These are phyloP conservation scores for Thalassoma bifasciatum DNA, from an alignment of 2,113 vertebrate genomes.

Conservation along the genomic window DNA sequence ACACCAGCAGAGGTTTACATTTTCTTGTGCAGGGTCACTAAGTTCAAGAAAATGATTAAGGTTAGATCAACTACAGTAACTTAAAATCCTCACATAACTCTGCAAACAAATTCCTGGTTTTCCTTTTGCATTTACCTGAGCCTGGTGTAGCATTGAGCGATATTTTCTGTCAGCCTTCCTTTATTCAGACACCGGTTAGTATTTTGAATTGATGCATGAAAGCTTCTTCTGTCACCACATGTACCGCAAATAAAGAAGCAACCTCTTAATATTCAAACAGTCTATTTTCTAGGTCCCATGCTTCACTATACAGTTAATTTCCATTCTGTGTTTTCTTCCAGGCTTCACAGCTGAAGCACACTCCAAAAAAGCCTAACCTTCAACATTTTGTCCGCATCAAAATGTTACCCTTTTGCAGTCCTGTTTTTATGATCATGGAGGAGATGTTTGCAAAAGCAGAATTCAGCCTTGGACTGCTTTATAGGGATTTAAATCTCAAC, in stretches of 20 bases:
- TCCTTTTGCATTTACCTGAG: no score
- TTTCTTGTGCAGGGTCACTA: no score
- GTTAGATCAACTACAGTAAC: no score
- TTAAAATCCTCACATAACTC: no score
- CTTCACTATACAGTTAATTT: neutral
- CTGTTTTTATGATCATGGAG: neutral
- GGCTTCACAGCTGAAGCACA: constrained; percentile 1
- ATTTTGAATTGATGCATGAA: neutral
- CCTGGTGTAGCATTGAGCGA: no score
- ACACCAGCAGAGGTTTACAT: no score
- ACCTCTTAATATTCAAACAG: no score
- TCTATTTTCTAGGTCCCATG: constrained; percentile 6
- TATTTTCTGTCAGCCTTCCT: no score
- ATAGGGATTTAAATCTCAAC: constrained; percentile 18
- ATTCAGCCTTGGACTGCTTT: neutral
- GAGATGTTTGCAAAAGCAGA: constrained; percentile 1
- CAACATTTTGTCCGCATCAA: neutral
- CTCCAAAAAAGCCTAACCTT: neutral
- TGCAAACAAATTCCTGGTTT: no score
- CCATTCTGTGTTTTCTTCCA: neutral
- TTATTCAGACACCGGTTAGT: no score
- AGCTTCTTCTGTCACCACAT: neutral
- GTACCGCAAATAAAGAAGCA: neutral
- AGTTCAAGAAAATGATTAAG: no score
- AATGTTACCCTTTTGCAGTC: neutral